Conservation (phyloP, 2,888 invertebrate genomes). For the Elgonia sp. region DNA sequence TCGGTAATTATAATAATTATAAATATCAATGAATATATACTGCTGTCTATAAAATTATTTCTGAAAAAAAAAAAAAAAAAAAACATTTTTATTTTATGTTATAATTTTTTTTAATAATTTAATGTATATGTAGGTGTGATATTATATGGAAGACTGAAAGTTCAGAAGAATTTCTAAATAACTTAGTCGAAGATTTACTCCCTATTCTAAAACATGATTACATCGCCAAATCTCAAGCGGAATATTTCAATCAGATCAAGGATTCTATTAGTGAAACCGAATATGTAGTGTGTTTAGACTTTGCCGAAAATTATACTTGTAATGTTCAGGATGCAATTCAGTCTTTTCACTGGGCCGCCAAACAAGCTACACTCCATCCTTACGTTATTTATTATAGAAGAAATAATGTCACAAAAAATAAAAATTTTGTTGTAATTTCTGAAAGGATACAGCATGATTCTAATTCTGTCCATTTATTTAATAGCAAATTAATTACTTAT, state of each 20-base stretch:
- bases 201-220: conserved; percentile 17
- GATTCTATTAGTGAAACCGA: not conserved
- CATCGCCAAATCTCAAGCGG: conserved; percentile 25
- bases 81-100: too few species aligned
- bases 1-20: not conserved
- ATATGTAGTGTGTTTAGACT: conserved; percentile 34
- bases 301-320: conserved; percentile 49
- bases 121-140: not conserved
- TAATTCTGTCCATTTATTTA: conserved; percentile 18
- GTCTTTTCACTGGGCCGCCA: conserved; percentile 33
- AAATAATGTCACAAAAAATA: conserved; percentile 17
- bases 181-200: conserved; percentile 1
- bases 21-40: too few species aligned
- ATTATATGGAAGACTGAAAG: not conserved
- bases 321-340: conserved; percentile 40
- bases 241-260: conserved; percentile 17
- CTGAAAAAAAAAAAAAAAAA: too few species aligned
- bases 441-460: not conserved
- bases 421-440: conserved; percentile 30
- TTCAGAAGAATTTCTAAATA: not conserved
- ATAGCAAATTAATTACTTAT: conserved; percentile 16
- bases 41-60: too few species aligned
- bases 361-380: conserved; percentile 35
- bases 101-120: too few species aligned
- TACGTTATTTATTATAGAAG: conserved; percentile 34